These are phyloP conservation scores for Acrocephalus kingi DNA, from an alignment of 2,113 vertebrate genomes.

Conservation along the genomic window DNA sequence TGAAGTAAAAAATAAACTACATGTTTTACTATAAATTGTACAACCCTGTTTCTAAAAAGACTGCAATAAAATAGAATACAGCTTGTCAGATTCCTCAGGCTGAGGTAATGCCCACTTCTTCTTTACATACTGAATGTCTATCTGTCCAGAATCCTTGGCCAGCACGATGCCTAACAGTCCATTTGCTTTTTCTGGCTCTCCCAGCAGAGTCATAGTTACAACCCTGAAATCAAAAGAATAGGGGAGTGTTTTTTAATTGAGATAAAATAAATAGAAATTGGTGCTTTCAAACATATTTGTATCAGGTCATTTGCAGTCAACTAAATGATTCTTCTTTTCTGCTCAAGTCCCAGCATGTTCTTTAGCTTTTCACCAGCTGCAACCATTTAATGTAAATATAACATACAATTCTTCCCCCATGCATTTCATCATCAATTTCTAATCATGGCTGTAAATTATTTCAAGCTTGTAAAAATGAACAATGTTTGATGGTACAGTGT, in stretches of 20 bases:
- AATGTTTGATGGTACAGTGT: not conserved
- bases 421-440: not conserved
- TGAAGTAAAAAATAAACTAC: not conserved
- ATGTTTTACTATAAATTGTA: not conserved
- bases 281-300: not conserved
- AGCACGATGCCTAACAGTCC: constrained; percentile 82
- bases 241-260: not conserved
- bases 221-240: constrained; percentile 71
- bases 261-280: not conserved
- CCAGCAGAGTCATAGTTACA: constrained; percentile 82
- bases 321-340: not conserved
- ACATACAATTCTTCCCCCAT: not conserved
- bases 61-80: constrained; percentile 72
- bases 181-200: constrained; percentile 82
- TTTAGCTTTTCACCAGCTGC: not conserved
- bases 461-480: not conserved
- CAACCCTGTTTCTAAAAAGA: not conserved
- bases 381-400: not conserved
- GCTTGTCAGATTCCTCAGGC: constrained; percentile 72
- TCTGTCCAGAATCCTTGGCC: constrained; percentile 80
- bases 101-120: constrained; percentile 71
- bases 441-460: not conserved
- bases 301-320: not conserved
- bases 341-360: not conserved
- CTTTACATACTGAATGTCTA: constrained; percentile 87